Base-by-base conservation (phyloP, 1,140 invertebrate species). In the Drosophila nebulosa region DNA sequence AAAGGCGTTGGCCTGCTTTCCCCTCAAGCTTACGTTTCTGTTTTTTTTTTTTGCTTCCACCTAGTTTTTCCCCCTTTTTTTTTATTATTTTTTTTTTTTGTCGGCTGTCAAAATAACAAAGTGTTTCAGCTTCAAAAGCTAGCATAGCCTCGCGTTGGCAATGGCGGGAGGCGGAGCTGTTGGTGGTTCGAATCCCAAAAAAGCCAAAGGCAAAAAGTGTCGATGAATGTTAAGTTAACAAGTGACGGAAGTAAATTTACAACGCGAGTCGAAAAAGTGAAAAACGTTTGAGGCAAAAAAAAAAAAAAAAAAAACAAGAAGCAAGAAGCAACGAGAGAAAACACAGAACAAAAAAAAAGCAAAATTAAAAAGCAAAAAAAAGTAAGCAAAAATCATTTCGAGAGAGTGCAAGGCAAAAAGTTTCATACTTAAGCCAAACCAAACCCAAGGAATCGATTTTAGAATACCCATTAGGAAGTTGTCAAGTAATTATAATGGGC, bases 221-320 rank as follows among this genome's bases (percentile, higher is more conserved):
- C 79, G 79, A 83, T 83, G 79, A 78, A 83, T 81, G 79, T 81
- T 83, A 81, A 81, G 79, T 78, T 78, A 74, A 83, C 79, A 81
- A 81, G 79, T 78, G 79, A 83, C 74, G 79, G 79, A 83, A 83
- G 79, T 78, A 69, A 83, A 83, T 78, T 83, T 78, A 74, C 79
- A 53, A 79, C 66, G 61, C 35, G 64, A 18, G 57, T 61, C 52
- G 56, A 62, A 76, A 64, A 69, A 83, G 78, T 71, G 71, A 83
- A 83, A 83, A 61, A 83, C 63, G 74, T 83, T 83, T 68, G 51
- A 32, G 21, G 58, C 12, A 35, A 63, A 27, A 63, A 53, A 16
- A n/a, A n/a, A n/a, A n/a, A n/a, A n/a, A n/a, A n/a, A n/a, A n/a
- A n/a, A n/a, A n/a, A n/a, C n/a, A n/a, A n/a, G 27, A 22, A 63